Evolutionary conservation across 2,888 invertebrate species (phyloP).

Genomic region (Ormyrus pomaceus): DNA sequence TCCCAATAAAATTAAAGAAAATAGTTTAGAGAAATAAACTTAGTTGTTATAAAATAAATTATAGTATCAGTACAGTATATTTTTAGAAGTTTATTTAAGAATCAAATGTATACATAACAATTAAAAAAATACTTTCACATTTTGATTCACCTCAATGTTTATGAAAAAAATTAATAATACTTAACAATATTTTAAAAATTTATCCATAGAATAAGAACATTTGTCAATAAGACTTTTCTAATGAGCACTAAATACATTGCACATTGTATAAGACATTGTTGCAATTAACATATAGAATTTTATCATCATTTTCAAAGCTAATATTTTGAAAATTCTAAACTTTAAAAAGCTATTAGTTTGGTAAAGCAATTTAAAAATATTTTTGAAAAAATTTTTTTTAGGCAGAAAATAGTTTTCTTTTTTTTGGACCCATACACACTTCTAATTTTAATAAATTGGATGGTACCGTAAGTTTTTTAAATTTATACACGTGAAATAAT

Average conservation of each 20-base stretch:
- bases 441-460: constrained; percentile 22
- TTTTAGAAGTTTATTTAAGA: constrained; percentile 34
- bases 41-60: too few relatives aligned
- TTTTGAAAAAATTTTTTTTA: constrained; percentile 19
- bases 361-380: constrained; percentile 18
- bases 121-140: constrained; percentile 48
- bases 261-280: constrained; percentile 5
- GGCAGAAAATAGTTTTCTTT: constrained; percentile 32
- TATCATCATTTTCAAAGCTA: neutral
- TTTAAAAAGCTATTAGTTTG: neutral
- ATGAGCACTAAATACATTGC: constrained; percentile 25
- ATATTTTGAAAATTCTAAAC: neutral
- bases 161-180: constrained; percentile 30
- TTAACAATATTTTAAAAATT: constrained; percentile 30
- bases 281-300: neutral
- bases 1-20: too few relatives aligned
- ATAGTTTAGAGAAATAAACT: too few relatives aligned
- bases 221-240: constrained; percentile 20
- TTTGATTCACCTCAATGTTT: constrained; percentile 15
- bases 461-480: neutral
- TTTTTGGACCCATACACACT: constrained; percentile 45
- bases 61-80: neutral
- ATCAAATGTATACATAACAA: constrained; percentile 30
- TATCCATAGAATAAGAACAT: constrained; percentile 35
- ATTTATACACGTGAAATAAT: constrained; percentile 18